These are phyloP conservation scores for Lepidurus arcticus DNA, from an alignment of 1,140 invertebrate genomes.

Conservation along the genomic window DNA sequence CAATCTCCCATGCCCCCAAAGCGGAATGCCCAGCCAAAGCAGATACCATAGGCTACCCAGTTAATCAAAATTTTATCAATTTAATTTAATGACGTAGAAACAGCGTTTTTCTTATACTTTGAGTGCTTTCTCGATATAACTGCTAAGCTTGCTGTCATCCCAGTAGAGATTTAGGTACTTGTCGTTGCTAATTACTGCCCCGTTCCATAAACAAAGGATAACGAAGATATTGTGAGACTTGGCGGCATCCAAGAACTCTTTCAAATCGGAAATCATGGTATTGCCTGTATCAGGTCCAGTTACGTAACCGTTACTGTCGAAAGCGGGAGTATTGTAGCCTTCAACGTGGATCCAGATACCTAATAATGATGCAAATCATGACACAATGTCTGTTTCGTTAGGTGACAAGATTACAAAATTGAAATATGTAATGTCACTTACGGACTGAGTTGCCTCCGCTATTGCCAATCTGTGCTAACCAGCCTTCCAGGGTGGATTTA, in stretches of 20 bases:
- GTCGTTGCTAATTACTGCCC: constrained; percentile 43
- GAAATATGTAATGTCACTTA: constrained; percentile 39
- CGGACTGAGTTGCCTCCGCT: constrained; percentile 47
- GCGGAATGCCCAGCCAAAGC: constrained; percentile 44
- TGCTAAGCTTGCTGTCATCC: constrained; percentile 44
- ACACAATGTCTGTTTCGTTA: neutral
- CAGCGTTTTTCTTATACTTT: constrained; percentile 37
- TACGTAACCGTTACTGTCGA: constrained; percentile 38
- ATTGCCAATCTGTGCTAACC: constrained; percentile 41
- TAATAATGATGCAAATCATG: constrained; percentile 33
- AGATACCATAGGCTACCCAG: constrained; percentile 38
- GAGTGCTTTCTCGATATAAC: constrained; percentile 46
- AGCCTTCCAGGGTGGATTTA: constrained; percentile 40
- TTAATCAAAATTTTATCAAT: constrained; percentile 23
- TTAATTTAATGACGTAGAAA: neutral
- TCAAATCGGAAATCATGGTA: constrained; percentile 38
- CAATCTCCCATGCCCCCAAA: constrained; percentile 46
- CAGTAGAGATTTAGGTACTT: constrained; percentile 42
- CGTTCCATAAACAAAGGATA: constrained; percentile 46
- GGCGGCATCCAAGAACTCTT: constrained; percentile 39
- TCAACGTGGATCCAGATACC: constrained; percentile 48
- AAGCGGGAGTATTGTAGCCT: constrained; percentile 42
- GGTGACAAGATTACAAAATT: constrained; percentile 24
- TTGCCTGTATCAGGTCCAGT: constrained; percentile 36
- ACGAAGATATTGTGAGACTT: constrained; percentile 43